Base-by-base conservation (phyloP, 1,140 invertebrate species). In the Leptopilina clavipes region DNA sequence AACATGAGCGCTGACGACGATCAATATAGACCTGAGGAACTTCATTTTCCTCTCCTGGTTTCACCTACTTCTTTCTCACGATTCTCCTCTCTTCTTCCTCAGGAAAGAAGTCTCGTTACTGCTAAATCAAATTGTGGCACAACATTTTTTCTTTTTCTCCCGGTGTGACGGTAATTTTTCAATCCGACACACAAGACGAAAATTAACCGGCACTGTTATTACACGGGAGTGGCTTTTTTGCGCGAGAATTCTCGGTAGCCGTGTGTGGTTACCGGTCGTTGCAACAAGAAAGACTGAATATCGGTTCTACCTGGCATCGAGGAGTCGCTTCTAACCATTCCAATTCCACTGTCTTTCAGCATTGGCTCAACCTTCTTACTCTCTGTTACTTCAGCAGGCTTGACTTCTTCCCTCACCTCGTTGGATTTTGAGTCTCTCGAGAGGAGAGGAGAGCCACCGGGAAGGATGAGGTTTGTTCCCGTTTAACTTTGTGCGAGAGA, bases 241-340 rank as follows among this genome's bases (percentile, higher is more conserved):
- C 17, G 75, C 12, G 48, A 54, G 59, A 71, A 78, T 56, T 75
- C 70, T 54, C 31, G 44, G 70, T 71, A 54, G 71, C 43, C 80
- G 83, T 82, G 82, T 86, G 83, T 86, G 83, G 81, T 82, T 84
- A 86, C 85, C 83, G 82, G 81, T 81, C 86, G 85, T 89, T 79
- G 82, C 79, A 82, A 85, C 83, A 81, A 83, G 87, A 86, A 86
- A 89, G 88, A 90, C 89, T 90, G 88, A 88, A 77, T 82, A 86
- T 85, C 83, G 78, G 77, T 79, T 72, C 48, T 22, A 14, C 40
- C 59, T 37, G 70, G 73, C 71, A 76, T 74, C 79, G 82, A 77
- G 76, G 81, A 77, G 44, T 81, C 72, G 79, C 78, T 83, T 80
- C 84, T 83, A 84, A 84, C 86, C 87, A 84, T 86, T 87, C 83